Evolutionary conservation across 2,888 invertebrate species (phyloP), one percentile per base, ranked within the genome.

Genomic region (Podabrus alpinus): DNA sequence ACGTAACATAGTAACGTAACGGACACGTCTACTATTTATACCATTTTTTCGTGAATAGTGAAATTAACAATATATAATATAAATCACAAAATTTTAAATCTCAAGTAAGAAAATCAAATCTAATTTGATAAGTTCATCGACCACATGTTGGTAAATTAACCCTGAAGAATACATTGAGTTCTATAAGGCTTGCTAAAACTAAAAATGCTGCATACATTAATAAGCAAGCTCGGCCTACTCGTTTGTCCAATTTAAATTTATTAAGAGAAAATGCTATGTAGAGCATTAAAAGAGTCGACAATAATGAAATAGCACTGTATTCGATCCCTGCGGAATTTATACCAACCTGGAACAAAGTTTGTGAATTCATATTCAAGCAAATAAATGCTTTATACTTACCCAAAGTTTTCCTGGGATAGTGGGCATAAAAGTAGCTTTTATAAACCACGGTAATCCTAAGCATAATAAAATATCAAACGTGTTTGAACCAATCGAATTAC

Each of bases 281-380:
- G 80, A 97, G 90, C 85, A 97, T 89, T 84, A 96, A 90, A 69
- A 97, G 89, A 2, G 97, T 96, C 67, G 95, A 95, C 78, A 97
- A 89, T 81, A 97, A 89, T 29, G 96, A 96, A 84, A 97, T 95
- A 72, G 96, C 94, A 79, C 96, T 96, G 88, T 97, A 97, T 85
- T 95, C 95, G 81, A 97, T 89, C 4, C 97, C 97, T 82, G 94
- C 94, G 61, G 97, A 97, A 87, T 96, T 96, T 84, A 97, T 97
- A 83, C 93, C 93, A 83, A 95, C 93, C 90, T 93, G 87, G 82
- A 80, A 83, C 76, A 77, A 74, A 78, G 69, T 2, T 24, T 3
- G 24, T 59, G 45, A 25, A 59, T 62, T 72, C 74, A 15, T 61
- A 68, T 24, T 0, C 17, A 9, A 19, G 9, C 15, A 59, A 24